These are phyloP conservation scores for Nothocercus nigrocapillus DNA, from an alignment of 2,113 vertebrate species.

Conservation along the genomic window DNA sequence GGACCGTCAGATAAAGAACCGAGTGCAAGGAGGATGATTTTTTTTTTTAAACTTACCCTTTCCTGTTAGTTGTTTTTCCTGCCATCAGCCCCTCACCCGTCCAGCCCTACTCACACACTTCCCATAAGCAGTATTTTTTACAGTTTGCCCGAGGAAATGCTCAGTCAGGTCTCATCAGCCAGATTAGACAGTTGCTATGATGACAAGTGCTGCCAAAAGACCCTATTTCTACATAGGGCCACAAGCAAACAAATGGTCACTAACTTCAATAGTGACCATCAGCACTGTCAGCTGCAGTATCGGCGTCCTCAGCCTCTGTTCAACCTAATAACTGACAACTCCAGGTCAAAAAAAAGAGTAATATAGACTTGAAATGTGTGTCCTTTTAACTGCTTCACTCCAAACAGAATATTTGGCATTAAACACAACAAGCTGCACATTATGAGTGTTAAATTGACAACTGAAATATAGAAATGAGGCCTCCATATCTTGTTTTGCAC, in stretches of 20 bases:
- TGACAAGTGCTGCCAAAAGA: not conserved
- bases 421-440: not conserved
- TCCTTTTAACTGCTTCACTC: not conserved
- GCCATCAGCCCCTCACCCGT: slow-evolving; percentile 39
- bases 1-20: slow-evolving; percentile 67
- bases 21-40: slow-evolving; percentile 26
- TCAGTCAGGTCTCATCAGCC: slow-evolving; percentile 11
- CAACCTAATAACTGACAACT: not conserved
- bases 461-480: not conserved
- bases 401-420: not conserved
- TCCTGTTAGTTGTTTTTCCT: slow-evolving; percentile 66
- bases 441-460: not conserved
- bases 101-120: slow-evolving; percentile 20
- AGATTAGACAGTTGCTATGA: not conserved
- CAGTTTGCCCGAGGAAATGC: slow-evolving; percentile 46
- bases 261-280: fast-evolving
- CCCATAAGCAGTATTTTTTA: slow-evolving; percentile 46
- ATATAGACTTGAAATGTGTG: not conserved
- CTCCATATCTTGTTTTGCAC: not conserved
- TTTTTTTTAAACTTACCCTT: slow-evolving; percentile 39
- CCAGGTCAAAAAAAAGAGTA: not conserved
- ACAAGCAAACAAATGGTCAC: fast-evolving
- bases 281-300: not conserved
- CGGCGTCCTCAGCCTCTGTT: not conserved
- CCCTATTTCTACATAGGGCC: not conserved